A percentile compares a stretch with the other conserved stretches of the same genome.
phyloP scores from a whole-genome alignment of 2,888 invertebrate genomes.

The Mamestra brassicae region DNA sequence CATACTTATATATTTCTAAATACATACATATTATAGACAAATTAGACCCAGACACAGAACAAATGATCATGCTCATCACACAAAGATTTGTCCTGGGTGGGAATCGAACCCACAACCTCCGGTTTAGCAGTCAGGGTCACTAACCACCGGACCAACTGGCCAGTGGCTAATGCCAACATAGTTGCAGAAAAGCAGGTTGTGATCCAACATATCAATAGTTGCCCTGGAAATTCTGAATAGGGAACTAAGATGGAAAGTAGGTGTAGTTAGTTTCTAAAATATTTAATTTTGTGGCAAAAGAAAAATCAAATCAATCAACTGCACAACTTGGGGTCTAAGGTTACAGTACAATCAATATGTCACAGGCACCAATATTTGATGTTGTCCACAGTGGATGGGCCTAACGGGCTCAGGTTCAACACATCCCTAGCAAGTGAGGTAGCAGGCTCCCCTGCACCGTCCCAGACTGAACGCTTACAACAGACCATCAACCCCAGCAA shows the following conservation, averaged over 20 bases:
- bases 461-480: constrained; percentile 86
- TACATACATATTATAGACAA: no score
- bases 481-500: constrained; percentile 92
- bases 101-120: no score
- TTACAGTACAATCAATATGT: background rate
- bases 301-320: background rate
- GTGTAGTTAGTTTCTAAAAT: background rate
- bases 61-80: no score
- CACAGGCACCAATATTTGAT: background rate
- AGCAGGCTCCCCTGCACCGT: constrained; percentile 82
- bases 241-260: background rate
- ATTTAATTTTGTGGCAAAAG: background rate
- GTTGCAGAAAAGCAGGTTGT: no score
- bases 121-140: no score
- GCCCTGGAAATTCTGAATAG: background rate
- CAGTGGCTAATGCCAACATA: no score
- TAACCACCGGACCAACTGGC: no score
- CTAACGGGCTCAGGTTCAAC: constrained; percentile 90
- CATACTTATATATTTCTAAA: no score
- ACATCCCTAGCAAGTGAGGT: constrained; percentile 83
- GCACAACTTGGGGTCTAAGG: no score
- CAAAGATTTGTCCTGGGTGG: no score
- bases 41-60: no score
- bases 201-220: background rate
- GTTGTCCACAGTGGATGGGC: constrained; percentile 85